These are phyloP conservation scores for Podarcis lilfordi DNA, from an alignment of 2,797 vertebrate species.

Conservation along the genomic window DNA sequence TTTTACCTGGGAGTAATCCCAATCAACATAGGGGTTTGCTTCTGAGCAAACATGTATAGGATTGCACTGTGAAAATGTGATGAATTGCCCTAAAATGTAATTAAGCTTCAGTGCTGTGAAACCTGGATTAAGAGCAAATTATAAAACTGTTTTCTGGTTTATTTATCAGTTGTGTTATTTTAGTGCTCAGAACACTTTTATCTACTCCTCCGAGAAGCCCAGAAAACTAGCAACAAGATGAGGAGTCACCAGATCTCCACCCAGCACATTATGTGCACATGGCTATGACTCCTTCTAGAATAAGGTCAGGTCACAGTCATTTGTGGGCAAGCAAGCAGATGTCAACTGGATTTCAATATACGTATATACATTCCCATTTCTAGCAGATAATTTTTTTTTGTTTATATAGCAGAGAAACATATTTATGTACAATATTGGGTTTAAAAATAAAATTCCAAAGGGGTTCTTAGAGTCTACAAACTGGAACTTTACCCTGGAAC, in stretches of 20 bases:
- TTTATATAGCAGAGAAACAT: neutral
- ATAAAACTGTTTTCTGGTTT: neutral
- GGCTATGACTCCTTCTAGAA: neutral
- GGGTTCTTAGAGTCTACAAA: neutral
- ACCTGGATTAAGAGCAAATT: neutral
- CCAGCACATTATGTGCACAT: slow-evolving; percentile 49
- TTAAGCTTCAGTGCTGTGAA: neutral
- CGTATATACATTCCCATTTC: slow-evolving; percentile 38
- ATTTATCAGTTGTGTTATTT: slow-evolving; percentile 44
- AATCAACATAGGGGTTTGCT: too few relatives aligned
- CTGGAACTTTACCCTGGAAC: neutral
- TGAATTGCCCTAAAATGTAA: neutral
- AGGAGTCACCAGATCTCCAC: slow-evolving; percentile 7
- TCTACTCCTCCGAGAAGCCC: neutral
- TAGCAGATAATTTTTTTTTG: neutral
- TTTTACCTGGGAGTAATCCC: too few relatives aligned
- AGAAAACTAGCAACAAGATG: neutral
- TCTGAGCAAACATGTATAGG: too few relatives aligned
- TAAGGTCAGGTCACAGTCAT: slow-evolving; percentile 21
- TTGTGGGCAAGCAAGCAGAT: slow-evolving; percentile 32
- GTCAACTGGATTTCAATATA: slow-evolving; percentile 34
- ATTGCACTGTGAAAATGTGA: neutral
- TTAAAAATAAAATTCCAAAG: too few relatives aligned
- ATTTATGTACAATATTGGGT: neutral
- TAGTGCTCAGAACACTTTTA: slow-evolving; percentile 55